phyloP scores from a whole-genome alignment of 1,140 invertebrate genomes.

The Drosophila repleta region DNA sequence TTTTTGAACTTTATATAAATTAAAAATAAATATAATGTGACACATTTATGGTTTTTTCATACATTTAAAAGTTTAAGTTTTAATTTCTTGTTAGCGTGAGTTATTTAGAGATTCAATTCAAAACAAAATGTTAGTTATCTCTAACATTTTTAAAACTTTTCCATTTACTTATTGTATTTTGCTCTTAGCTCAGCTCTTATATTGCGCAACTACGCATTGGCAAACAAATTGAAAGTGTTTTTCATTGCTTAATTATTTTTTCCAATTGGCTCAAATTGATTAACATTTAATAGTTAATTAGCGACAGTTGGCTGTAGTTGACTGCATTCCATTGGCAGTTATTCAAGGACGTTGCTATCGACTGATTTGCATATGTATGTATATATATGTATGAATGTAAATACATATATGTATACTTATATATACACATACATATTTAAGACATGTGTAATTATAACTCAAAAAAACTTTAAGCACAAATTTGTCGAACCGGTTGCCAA shows the following conservation, averaged over 20 bases:
- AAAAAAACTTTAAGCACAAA: constrained; percentile 35
- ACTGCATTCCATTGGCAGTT: constrained; percentile 15
- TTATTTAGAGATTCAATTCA: too few relatives aligned
- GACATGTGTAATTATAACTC: too few relatives aligned
- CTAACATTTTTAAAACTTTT: too few relatives aligned
- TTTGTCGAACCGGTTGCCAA: constrained; percentile 40
- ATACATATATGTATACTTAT: neutral
- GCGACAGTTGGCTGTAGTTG: neutral
- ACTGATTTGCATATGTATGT: neutral
- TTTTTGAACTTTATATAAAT: too few relatives aligned
- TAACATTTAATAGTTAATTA: constrained; percentile 15
- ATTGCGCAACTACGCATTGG: neutral
- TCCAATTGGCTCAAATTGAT: constrained; percentile 10
- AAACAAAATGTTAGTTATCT: too few relatives aligned
- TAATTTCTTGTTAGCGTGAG: too few relatives aligned
- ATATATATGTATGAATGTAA: neutral
- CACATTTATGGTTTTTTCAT: too few relatives aligned
- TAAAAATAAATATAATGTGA: too few relatives aligned
- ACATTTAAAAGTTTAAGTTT: too few relatives aligned
- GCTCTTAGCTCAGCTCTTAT: too few relatives aligned
- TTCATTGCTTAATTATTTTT: constrained; percentile 3
- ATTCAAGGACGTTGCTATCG: constrained; percentile 34
- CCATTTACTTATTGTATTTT: too few relatives aligned
- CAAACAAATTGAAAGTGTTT: constrained; percentile 3
- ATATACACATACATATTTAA: too few relatives aligned